Evolutionary conservation across 1,140 invertebrate genomes (phyloP).

Genomic region (Trichomalopsis sarcophagae): DNA sequence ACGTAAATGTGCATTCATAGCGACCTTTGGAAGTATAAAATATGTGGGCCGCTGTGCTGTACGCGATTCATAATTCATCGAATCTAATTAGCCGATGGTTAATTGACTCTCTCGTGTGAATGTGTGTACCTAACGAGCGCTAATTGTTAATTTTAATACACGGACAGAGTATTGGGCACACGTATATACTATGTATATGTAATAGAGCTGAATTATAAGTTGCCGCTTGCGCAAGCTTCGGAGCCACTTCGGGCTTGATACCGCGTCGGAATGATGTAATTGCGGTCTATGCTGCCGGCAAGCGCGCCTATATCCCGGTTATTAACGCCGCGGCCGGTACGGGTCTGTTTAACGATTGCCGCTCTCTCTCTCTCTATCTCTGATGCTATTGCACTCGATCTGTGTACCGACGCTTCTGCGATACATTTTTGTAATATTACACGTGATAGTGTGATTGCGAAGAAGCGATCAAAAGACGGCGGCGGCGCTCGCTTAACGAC

Average conservation of each 20-base stretch:
- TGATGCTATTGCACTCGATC: no score
- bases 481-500: background rate
- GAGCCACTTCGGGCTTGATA: background rate
- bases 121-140: background rate
- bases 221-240: background rate
- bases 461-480: background rate
- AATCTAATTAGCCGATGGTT: slow-evolving; percentile 28
- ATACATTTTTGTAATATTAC: no score
- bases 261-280: background rate
- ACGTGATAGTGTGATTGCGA: background rate
- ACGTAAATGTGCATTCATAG: background rate
- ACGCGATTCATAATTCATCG: slow-evolving; percentile 22
- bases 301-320: background rate
- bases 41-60: background rate
- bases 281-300: background rate
- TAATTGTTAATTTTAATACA: slow-evolving; percentile 23
- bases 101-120: background rate
- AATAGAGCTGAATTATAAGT: background rate
- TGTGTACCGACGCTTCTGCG: no score
- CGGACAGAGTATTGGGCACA: background rate
- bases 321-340: background rate
- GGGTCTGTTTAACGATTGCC: background rate
- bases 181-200: background rate
- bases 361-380: no score
- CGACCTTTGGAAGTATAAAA: background rate